Evolutionary conservation across 2,888 invertebrate species (phyloP).

Genomic region (Himalopsyche tibetana): DNA sequence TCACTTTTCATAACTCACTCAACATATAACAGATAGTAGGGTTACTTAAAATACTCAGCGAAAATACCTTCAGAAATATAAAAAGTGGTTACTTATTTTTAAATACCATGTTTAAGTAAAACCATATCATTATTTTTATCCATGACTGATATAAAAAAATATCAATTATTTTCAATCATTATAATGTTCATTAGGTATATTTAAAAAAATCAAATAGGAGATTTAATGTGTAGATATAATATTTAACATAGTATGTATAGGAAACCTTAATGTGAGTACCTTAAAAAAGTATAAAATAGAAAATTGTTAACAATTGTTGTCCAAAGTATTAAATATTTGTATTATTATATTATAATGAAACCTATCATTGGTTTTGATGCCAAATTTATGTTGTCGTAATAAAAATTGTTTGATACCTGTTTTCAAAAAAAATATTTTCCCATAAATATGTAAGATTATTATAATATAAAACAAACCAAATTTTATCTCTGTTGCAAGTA

Average conservation of each 20-base stretch:
- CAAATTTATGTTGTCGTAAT: neutral
- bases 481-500: no score
- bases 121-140: conserved; percentile 38
- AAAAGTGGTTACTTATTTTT: no score
- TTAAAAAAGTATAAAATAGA: neutral
- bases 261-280: neutral
- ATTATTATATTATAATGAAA: conserved; percentile 5
- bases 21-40: no score
- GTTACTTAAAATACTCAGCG: no score
- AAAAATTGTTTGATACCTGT: no score
- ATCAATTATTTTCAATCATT: conserved; percentile 19
- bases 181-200: neutral
- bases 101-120: neutral
- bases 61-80: no score
- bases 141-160: conserved; percentile 31
- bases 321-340: conserved; percentile 28
- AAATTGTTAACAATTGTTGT: neutral
- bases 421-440: no score
- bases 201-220: neutral
- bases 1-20: no score
- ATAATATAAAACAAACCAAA: no score
- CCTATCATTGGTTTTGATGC: conserved; percentile 25
- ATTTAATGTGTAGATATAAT: neutral
- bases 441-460: no score
- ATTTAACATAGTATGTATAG: neutral